Evolutionary conservation across 2,797 vertebrate genomes (phyloP), one percentile per base, ranked within the genome.

Genomic region (Sylvilagus floridanus): DNA sequence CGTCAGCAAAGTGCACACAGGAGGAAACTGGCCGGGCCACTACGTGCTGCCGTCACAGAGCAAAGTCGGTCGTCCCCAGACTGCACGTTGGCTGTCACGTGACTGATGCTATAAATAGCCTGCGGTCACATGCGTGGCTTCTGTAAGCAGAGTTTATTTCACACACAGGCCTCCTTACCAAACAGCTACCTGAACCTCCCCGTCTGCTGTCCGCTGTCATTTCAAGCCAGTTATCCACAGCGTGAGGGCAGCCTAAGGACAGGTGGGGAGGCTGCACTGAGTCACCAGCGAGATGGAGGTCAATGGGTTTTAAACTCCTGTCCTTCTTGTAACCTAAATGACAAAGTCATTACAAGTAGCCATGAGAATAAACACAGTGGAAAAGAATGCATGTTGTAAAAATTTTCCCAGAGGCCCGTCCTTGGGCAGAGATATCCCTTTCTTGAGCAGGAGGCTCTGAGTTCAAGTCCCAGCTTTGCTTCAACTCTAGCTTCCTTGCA

Each of bases 221-320:
- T 62, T 71, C 19, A 4, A 62, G 24, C 26, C 30, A 6, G 50
- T 13, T 2, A 0, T 24, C 22, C 4, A 9, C 0, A 2, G 0
- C 8, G 12, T 60, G 54, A 30, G 14, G 28, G 37, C 2, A 14
- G 32, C 3, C 32, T 26, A 6, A 42, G 47, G 0, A 1, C 11
- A 28, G 47, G 30, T 47, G 88, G 47, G 24, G 75, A 24, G 10
- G 28, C 28, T 5, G 42, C 11, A 11, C 13, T 60, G 50, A 28
- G 22, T 2, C 0, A 0, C 37, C 8, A 21, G 12, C 5, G 16
- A 50, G 50, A 60, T 35, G 19, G 28, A 47, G 21, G 16, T 54
- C 7, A 0, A 28, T 21, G 42, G 32, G 1, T n/a, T 28, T 26
- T 54, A 63, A 72, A 24, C 1, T 24, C 57, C 2, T 17, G n/a